Evolutionary conservation across 2,113 vertebrate genomes (phyloP).

Genomic region (Vicugna pacos): DNA sequence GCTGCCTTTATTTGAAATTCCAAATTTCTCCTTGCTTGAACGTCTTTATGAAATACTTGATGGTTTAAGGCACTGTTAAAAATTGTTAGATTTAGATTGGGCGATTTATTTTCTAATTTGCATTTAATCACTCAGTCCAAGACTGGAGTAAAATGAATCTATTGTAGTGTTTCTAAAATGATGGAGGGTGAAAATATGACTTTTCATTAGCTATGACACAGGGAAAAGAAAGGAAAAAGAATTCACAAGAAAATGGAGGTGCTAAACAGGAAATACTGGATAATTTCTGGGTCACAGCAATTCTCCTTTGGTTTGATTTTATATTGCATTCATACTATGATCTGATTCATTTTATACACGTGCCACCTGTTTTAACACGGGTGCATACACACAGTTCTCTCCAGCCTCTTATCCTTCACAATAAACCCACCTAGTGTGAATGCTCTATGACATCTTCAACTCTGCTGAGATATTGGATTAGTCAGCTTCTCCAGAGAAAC

Average conservation of each 20-base stretch:
- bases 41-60: background rate
- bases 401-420: background rate
- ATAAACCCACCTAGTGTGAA: background rate
- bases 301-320: background rate
- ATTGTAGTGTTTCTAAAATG: slow-evolving; percentile 32
- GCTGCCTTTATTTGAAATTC: background rate
- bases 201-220: background rate
- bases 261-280: background rate
- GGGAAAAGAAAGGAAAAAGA: background rate
- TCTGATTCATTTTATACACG: no score
- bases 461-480: background rate
- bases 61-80: background rate
- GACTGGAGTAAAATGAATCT: background rate
- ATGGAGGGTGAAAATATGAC: background rate
- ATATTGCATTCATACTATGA: background rate
- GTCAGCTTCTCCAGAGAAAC: background rate
- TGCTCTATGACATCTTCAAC: background rate
- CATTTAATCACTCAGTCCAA: background rate
- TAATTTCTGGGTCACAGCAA: background rate
- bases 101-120: background rate
- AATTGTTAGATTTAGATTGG: background rate
- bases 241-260: background rate
- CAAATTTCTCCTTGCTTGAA: background rate
- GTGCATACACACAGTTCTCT: fast-evolving
- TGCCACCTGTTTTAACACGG: background rate